phyloP scores from a whole-genome alignment of 2,888 invertebrate genomes.

The Apamea monoglypha region DNA sequence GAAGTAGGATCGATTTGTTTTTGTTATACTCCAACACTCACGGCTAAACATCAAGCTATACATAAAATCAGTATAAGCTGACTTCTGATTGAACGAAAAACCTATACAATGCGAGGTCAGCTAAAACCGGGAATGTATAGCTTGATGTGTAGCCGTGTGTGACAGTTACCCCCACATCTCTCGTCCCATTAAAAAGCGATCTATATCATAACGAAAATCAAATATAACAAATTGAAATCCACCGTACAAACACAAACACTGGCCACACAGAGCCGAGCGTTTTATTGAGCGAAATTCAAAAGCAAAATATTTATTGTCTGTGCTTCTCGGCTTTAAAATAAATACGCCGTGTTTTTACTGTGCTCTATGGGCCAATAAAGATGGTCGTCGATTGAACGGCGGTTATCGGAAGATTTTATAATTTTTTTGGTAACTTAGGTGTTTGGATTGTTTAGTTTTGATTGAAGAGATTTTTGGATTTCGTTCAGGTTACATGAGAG shows the following conservation, averaged over 20 bases:
- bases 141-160: not conserved
- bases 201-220: constrained; percentile 75
- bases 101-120: not conserved
- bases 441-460: not conserved
- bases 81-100: not conserved
- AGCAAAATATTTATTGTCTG: constrained; percentile 84
- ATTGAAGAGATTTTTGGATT: not conserved
- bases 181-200: constrained; percentile 24
- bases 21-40: too few species aligned
- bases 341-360: constrained; percentile 70
- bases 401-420: not conserved
- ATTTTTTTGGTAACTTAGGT: not conserved
- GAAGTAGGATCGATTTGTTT: too few species aligned
- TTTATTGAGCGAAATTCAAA: constrained; percentile 79
- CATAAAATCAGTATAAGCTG: not conserved
- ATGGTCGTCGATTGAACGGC: constrained; percentile 24
- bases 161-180: not conserved
- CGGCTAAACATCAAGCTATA: too few species aligned
- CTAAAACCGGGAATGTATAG: not conserved
- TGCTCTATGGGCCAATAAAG: constrained; percentile 45
- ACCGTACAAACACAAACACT: constrained; percentile 76
- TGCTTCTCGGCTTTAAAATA: constrained; percentile 73
- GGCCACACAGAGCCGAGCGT: constrained; percentile 64
- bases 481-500: not conserved
- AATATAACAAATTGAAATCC: constrained; percentile 83